These are phyloP conservation scores for Lucinisca nassula DNA, from an alignment of 2,888 invertebrate species.

Conservation along the genomic window DNA sequence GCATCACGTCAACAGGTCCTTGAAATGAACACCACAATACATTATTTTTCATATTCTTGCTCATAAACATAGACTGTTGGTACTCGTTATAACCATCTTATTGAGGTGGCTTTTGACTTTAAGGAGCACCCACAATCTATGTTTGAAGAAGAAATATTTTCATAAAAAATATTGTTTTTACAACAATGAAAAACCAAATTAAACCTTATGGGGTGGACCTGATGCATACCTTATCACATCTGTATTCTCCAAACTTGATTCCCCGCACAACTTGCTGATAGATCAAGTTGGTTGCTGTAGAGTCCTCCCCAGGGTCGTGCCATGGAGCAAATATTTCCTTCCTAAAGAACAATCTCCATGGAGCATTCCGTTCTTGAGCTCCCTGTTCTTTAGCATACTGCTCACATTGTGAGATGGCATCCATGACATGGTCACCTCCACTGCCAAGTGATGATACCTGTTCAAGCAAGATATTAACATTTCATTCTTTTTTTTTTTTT, in stretches of 20 bases:
- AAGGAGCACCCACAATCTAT: no score
- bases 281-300: constrained; percentile 98
- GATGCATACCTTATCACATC: constrained; percentile 91
- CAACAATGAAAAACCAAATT: no score
- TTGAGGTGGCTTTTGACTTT: no score
- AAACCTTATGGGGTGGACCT: no score
- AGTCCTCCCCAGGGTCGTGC: constrained; percentile 99
- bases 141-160: no score
- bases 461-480: not conserved
- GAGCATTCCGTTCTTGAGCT: constrained; percentile 98
- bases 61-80: no score
- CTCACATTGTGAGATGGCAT: constrained; percentile 99
- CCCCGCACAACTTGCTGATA: constrained; percentile 96
- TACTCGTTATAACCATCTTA: no score
- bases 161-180: no score
- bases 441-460: constrained; percentile 98
- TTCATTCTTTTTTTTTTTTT: no score
- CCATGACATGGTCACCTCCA: constrained; percentile 99
- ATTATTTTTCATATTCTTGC: no score
- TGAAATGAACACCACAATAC: no score
- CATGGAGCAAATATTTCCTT: constrained; percentile 94
- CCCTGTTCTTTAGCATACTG: constrained; percentile 99
- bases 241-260: constrained; percentile 99
- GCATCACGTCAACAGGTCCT: no score
- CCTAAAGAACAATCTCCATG: constrained; percentile 98